Evolutionary conservation across 2,888 invertebrate species (phyloP), one percentile per base, ranked within the genome.

Genomic region (Phaedon cochleariae): DNA sequence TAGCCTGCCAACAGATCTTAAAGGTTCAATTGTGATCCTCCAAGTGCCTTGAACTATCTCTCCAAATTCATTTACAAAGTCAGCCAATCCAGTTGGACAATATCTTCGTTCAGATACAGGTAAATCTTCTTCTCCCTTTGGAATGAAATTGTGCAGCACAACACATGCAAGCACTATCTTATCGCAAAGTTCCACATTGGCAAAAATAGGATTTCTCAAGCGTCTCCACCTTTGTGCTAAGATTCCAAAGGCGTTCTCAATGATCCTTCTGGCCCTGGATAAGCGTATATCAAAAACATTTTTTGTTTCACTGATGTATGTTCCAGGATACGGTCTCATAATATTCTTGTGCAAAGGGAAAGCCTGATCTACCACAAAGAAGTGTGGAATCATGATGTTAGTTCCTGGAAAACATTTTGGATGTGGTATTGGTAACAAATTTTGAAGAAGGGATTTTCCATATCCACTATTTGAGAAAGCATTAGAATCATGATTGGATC

Each of bases 401-500:
- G 49, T 51, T 12, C 46, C 46, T 15, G 63, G 51, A 21, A 64
- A 17, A 2, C 18, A 10, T 26, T 34, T 48, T 22, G 41, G 29
- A 29, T 51, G 26, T 20, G 61, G 65, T 31, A 67, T 54, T 6
- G 54, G 31, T 17, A 69, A 22, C n/a, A 52, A 6, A 5, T 48
- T 46, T 31, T 55, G 31, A n/a, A 68, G n/a, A 20, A 72, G 34
- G 18, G 58, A 53, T 17, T 15, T 15, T 15, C 61, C 68, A 53
- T 67, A 61, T 15, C 59, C 48, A 54, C 58, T 60, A 3, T 45
- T 10, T 53, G 41, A 49, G n/a, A n/a, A n/a, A n/a, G n/a, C n/a
- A n/a, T n/a, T 71, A 17, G 75, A 74, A 67, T 80, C 78, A 69
- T 76, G 76, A 67, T 73, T 71, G 57, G 71, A 72, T 6, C 78